phyloP scores from a whole-genome alignment of 2,888 invertebrate genomes.

The Drosophila subquinaria region DNA sequence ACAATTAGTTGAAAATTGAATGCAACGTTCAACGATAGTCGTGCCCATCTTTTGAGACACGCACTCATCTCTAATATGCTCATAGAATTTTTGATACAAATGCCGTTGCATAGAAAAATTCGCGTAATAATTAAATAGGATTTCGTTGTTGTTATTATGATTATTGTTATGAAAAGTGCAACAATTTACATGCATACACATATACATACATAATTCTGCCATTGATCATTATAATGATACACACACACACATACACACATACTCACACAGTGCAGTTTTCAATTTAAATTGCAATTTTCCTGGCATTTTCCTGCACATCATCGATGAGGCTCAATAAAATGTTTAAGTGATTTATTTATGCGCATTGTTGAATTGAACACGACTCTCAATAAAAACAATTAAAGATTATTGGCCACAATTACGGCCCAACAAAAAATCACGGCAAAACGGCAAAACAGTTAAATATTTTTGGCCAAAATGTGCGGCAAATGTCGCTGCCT shows the following conservation, averaged over 20 bases:
- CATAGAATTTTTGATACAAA: slow-evolving; percentile 13
- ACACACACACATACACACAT: slow-evolving; percentile 15
- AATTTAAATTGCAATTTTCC: slow-evolving; percentile 69
- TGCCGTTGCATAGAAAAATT: slow-evolving; percentile 28
- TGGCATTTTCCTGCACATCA: slow-evolving; percentile 16
- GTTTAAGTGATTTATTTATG: slow-evolving; percentile 73
- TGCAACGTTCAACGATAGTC: neutral
- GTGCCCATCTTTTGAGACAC: neutral
- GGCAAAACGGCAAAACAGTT: slow-evolving; percentile 1
- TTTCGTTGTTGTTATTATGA: slow-evolving; percentile 13
- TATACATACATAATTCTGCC: slow-evolving; percentile 23
- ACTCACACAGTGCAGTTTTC: slow-evolving; percentile 8
- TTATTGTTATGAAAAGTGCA: slow-evolving; percentile 45
- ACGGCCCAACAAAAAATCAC: slow-evolving; percentile 15
- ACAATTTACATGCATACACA: slow-evolving; percentile 62
- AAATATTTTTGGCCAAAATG: neutral
- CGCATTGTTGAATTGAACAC: slow-evolving; percentile 50
- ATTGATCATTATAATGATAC: slow-evolving; percentile 65
- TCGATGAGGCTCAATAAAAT: slow-evolving; percentile 54
- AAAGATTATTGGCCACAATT: slow-evolving; percentile 67
- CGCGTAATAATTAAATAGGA: slow-evolving; percentile 26
- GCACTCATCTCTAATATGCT: neutral
- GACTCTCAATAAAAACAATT: slow-evolving; percentile 70
- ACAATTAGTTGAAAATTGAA: too few species aligned
- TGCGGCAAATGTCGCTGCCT: slow-evolving; percentile 4